phyloP scores from a whole-genome alignment of 2,797 vertebrate genomes.

The Crax fasciolata region DNA sequence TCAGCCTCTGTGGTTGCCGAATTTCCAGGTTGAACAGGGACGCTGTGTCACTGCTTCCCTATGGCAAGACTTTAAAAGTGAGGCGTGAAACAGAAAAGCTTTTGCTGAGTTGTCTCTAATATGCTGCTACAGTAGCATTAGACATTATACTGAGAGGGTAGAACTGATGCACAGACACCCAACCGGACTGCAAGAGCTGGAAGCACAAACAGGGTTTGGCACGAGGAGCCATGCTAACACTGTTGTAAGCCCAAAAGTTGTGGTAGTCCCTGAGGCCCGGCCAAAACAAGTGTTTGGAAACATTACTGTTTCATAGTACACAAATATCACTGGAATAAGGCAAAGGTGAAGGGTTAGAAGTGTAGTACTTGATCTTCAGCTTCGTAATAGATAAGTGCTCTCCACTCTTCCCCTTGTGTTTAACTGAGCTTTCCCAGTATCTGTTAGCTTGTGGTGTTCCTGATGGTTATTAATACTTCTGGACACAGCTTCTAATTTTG shows the following conservation, averaged over 20 bases:
- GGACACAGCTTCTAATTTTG: constrained; percentile 31
- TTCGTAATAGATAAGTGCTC: not conserved
- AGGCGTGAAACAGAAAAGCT: not conserved
- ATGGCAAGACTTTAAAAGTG: not conserved
- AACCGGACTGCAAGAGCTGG: not conserved
- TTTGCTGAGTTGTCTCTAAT: not conserved
- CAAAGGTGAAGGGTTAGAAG: not conserved
- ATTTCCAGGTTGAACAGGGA: constrained; percentile 37
- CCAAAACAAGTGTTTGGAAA: not conserved
- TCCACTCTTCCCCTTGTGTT: not conserved
- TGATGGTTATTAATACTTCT: constrained; percentile 6
- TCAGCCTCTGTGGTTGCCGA: constrained; percentile 17
- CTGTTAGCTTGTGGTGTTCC: not conserved
- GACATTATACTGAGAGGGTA: rapidly evolving
- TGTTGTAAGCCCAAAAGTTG: not conserved
- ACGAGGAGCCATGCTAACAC: not conserved
- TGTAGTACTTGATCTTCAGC: not conserved
- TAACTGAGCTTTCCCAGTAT: not conserved
- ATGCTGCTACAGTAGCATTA: not conserved
- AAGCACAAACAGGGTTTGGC: not conserved
- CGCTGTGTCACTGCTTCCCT: not conserved
- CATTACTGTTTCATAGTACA: not conserved
- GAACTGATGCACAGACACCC: not conserved
- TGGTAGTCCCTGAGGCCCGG: not conserved
- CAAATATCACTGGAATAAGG: not conserved